A percentile compares a stretch with the other conserved stretches of the same genome.
Evolutionary conservation across 2,888 invertebrate species (phyloP).

Genomic region (Oscheius sp.): DNA sequence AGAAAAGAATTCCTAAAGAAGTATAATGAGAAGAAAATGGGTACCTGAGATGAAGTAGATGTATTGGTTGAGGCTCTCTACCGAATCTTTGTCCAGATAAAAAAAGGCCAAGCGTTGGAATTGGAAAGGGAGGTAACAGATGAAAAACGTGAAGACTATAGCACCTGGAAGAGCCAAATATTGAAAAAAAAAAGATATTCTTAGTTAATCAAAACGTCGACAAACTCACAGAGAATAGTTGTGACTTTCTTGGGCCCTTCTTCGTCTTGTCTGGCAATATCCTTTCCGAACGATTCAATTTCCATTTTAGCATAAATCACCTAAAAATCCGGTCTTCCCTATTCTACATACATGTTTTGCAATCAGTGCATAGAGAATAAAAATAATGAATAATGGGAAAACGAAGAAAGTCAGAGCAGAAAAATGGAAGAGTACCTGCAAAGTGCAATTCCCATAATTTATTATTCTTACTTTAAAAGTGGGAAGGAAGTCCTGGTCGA

Average conservation of each 20-base stretch:
- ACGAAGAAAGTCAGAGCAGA: conserved; percentile 57
- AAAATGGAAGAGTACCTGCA: conserved; percentile 55
- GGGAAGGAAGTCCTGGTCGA: conserved; percentile 39
- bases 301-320: conserved; percentile 9
- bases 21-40: neutral
- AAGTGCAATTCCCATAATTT: neutral
- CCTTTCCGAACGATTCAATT: conserved; percentile 16
- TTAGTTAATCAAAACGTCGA: neutral
- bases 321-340: too few species aligned
- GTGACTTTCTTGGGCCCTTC: conserved; percentile 31
- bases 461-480: conserved; percentile 38
- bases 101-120: conserved; percentile 57
- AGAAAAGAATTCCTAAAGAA: conserved; percentile 56
- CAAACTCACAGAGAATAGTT: conserved; percentile 37
- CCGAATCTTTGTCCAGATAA: conserved; percentile 40
- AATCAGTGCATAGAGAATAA: conserved; percentile 50
- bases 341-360: conserved; percentile 43
- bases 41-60: conserved; percentile 58
- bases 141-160: conserved; percentile 57
- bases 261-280: conserved; percentile 27
- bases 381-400: conserved; percentile 49
- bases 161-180: conserved; percentile 52
- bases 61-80: conserved; percentile 50
- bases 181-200: neutral
- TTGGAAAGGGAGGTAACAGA: conserved; percentile 61